Conservation (phyloP, 1,140 invertebrate genomes). For the Trichoplusia ni region DNA sequence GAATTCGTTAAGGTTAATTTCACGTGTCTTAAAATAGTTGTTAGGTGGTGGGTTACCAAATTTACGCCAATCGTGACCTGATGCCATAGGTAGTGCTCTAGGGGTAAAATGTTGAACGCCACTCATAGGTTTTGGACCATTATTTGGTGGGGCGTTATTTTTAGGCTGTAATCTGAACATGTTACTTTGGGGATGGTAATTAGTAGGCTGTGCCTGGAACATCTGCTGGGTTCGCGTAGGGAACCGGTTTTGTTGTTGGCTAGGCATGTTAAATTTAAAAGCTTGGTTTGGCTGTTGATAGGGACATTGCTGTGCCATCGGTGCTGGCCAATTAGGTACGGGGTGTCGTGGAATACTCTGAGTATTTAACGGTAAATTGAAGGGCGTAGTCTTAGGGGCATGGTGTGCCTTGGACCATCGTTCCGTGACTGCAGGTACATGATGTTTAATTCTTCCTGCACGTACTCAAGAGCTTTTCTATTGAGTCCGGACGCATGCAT, state of each 20-base stretch:
- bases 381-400: not conserved
- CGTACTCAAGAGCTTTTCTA: not conserved
- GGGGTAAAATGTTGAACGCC: not conserved
- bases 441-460: slow-evolving; percentile 33
- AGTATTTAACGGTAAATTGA: not conserved
- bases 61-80: not conserved
- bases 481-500: slow-evolving; percentile 19
- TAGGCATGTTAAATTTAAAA: not conserved
- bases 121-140: not conserved
- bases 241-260: not conserved
- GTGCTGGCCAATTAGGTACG: not conserved
- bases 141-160: not conserved
- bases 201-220: not conserved
- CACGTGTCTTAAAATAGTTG: not conserved
- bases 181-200: not conserved
- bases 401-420: not conserved
- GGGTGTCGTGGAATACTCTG: not conserved
- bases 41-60: not conserved
- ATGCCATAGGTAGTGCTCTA: not conserved
- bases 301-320: not conserved
- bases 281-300: not conserved
- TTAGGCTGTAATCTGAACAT: not conserved
- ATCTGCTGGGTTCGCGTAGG: not conserved
- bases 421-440: slow-evolving; percentile 32
- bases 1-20: not conserved